Evolutionary conservation across 2,888 invertebrate species (phyloP).

Genomic region (Deroplatys truncata): DNA sequence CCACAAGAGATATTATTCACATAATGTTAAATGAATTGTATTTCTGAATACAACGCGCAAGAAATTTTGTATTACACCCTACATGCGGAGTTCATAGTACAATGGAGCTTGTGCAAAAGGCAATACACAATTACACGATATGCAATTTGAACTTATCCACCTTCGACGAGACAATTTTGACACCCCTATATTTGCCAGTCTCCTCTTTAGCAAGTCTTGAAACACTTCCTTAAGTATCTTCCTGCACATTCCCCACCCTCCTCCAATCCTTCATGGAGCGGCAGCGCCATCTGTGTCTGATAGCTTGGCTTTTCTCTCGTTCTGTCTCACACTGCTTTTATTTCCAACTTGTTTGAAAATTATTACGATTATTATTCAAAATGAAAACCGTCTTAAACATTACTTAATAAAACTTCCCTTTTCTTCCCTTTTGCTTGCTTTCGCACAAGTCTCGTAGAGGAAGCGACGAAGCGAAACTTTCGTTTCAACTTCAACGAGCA

Average conservation of each 20-base stretch:
- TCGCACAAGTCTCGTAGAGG: neutral
- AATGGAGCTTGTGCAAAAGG: too few species aligned
- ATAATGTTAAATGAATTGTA: too few species aligned
- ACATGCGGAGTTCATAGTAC: too few species aligned
- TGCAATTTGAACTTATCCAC: too few species aligned
- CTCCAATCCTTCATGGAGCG: neutral
- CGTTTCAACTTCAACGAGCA: conserved; percentile 15
- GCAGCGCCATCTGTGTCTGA: conserved; percentile 1
- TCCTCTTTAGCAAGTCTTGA: neutral
- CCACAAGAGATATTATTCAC: too few species aligned
- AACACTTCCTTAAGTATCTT: conserved; percentile 10
- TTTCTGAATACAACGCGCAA: too few species aligned
- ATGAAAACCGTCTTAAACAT: conserved; percentile 22
- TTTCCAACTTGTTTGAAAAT: conserved; percentile 22
- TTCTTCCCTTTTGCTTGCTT: neutral
- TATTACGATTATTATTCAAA: conserved; percentile 24
- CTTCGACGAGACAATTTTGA: neutral
- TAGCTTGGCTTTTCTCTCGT: conserved; percentile 2
- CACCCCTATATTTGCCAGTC: neutral
- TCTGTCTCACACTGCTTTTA: neutral
- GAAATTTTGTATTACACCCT: too few species aligned
- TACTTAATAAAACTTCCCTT: conserved; percentile 24
- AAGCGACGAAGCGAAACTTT: conserved; percentile 3
- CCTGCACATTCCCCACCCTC: neutral
- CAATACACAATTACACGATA: too few species aligned